These are phyloP conservation scores for Acanthoscelides obtectus DNA, from an alignment of 2,888 invertebrate genomes.

Conservation along the genomic window DNA sequence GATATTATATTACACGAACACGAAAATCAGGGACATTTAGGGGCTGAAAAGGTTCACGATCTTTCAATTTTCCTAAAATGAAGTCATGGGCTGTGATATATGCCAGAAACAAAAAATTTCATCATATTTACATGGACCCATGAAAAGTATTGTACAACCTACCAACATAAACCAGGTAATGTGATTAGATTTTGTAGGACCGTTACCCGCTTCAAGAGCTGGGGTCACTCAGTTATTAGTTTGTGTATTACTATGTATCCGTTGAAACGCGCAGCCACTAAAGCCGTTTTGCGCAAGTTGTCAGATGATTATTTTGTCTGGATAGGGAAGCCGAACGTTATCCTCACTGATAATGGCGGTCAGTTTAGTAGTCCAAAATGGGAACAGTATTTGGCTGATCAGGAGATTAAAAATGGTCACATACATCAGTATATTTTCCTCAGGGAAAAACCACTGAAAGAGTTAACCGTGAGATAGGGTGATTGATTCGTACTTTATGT, in stretches of 20 bases:
- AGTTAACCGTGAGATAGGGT: slow-evolving; percentile 25
- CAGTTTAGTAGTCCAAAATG: slow-evolving; percentile 16
- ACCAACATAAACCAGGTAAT: slow-evolving; percentile 6
- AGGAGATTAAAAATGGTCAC: slow-evolving; percentile 7
- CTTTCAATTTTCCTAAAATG: slow-evolving; percentile 5
- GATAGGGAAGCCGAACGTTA: slow-evolving; percentile 1
- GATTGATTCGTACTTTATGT: slow-evolving; percentile 18
- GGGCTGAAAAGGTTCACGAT: slow-evolving; percentile 4
- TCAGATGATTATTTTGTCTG: slow-evolving; percentile 5
- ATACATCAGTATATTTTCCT: slow-evolving; percentile 23
- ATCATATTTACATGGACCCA: too few relatives aligned
- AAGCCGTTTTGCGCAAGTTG: slow-evolving; percentile 7
- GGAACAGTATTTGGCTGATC: slow-evolving; percentile 7
- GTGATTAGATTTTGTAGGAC: slow-evolving; percentile 9
- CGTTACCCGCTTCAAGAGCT: slow-evolving; percentile 4
- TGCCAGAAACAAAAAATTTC: slow-evolving; percentile 13
- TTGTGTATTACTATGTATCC: slow-evolving; percentile 10
- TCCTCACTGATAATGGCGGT: slow-evolving; percentile 14
- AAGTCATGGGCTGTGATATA: slow-evolving; percentile 11
- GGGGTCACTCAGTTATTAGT: slow-evolving; percentile 9
- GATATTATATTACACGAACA: slow-evolving; percentile 5
- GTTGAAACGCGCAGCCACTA: slow-evolving; percentile 10
- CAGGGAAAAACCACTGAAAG: slow-evolving; percentile 26
- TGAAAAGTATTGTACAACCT: too few relatives aligned
- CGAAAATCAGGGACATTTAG: slow-evolving; percentile 11